A percentile compares a stretch with the other conserved stretches of the same genome.
Conservation (phyloP, 2,797 vertebrate genomes). For the Myiotriccus ornatus region DNA sequence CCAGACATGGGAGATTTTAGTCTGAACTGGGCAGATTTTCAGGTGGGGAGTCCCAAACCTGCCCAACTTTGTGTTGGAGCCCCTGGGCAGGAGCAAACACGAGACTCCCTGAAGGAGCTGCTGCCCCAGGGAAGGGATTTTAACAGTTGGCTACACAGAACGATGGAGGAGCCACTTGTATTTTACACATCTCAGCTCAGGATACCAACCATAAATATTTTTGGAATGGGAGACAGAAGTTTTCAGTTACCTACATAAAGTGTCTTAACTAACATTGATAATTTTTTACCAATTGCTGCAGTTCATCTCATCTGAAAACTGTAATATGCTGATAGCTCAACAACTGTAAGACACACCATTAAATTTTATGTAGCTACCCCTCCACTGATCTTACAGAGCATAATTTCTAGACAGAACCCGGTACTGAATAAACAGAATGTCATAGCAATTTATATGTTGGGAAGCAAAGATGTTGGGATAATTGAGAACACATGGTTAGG, state of each 20-base stretch:
- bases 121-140: background rate
- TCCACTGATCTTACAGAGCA: background rate
- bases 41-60: background rate
- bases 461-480: background rate
- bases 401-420: background rate
- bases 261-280: background rate
- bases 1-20: background rate
- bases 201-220: background rate
- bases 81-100: rapidly evolving
- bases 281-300: background rate
- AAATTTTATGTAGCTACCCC: background rate
- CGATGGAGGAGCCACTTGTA: background rate
- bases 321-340: background rate
- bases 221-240: background rate
- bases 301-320: background rate
- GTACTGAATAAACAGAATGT: background rate
- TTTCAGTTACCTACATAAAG: background rate
- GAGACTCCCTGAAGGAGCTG: background rate
- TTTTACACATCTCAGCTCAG: background rate
- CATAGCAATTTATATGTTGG: rapidly evolving
- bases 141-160: rapidly evolving
- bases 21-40: background rate
- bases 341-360: background rate
- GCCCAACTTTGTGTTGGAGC: background rate
- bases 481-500: background rate